Conservation (phyloP, 2,797 vertebrate species). For the Poecilia wingei region DNA sequence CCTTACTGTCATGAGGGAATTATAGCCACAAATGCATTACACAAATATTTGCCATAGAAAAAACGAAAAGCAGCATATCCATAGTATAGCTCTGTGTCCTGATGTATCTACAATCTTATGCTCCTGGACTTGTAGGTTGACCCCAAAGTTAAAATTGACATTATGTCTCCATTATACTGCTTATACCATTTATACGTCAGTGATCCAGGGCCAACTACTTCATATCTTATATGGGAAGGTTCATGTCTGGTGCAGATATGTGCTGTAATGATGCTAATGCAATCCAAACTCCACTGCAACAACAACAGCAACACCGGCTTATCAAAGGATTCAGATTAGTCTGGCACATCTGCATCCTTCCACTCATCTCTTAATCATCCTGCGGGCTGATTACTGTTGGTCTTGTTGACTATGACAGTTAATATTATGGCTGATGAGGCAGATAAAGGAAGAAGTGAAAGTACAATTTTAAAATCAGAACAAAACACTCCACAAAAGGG, state of each 20-base stretch:
- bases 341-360: slow-evolving; percentile 44
- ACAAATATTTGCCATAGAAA: slow-evolving; percentile 18
- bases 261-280: slow-evolving; percentile 52
- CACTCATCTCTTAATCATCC: slow-evolving; percentile 43
- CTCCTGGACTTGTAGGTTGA: slow-evolving; percentile 13
- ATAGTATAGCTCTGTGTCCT: slow-evolving; percentile 22
- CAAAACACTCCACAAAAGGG: not conserved
- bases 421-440: slow-evolving; percentile 4
- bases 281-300: slow-evolving; percentile 21
- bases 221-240: not conserved
- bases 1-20: not conserved
- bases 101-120: slow-evolving; percentile 8
- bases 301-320: slow-evolving; percentile 45
- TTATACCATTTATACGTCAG: slow-evolving; percentile 1
- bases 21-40: not conserved
- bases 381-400: slow-evolving; percentile 15
- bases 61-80: slow-evolving; percentile 24
- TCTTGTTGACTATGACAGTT: slow-evolving; percentile 20
- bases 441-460: not conserved
- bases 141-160: slow-evolving; percentile 37
- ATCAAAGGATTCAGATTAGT: slow-evolving; percentile 42
- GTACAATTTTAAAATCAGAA: not conserved
- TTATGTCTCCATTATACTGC: slow-evolving; percentile 23
- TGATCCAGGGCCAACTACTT: not conserved
- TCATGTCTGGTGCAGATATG: slow-evolving; percentile 2